These are phyloP conservation scores for Nemoura dubitans DNA, from an alignment of 2,888 invertebrate species.

Conservation along the genomic window DNA sequence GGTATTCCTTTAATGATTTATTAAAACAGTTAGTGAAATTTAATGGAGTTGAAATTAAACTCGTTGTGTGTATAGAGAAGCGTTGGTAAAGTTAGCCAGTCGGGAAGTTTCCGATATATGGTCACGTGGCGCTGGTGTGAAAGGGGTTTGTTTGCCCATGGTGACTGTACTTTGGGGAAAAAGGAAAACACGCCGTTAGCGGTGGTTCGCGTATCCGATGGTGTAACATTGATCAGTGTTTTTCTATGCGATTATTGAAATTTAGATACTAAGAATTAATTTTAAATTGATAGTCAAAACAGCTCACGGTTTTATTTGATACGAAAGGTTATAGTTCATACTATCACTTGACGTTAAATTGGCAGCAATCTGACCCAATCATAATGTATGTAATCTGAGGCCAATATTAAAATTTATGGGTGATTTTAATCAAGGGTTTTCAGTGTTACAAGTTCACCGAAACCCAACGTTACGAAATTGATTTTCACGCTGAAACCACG, in stretches of 20 bases:
- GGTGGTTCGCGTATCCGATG: too few relatives aligned
- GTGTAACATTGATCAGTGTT: too few relatives aligned
- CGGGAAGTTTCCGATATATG: slow-evolving; percentile 15
- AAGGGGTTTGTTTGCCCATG: neutral
- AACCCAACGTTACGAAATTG: neutral
- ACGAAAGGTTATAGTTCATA: neutral
- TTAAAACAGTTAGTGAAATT: slow-evolving; percentile 48
- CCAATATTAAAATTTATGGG: neutral
- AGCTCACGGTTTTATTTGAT: too few relatives aligned
- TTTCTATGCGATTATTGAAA: too few relatives aligned
- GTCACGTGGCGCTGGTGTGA: neutral
- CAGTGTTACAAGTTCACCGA: neutral
- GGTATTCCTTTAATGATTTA: slow-evolving; percentile 47
- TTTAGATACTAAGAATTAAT: too few relatives aligned
- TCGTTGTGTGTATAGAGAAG: neutral
- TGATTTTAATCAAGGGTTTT: neutral
- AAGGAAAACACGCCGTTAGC: neutral
- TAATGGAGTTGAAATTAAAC: slow-evolving; percentile 50
- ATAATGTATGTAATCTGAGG: neutral
- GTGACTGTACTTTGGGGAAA: neutral
- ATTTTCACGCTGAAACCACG: neutral
- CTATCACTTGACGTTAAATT: neutral
- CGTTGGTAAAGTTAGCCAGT: neutral
- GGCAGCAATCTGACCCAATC: neutral
- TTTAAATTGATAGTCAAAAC: too few relatives aligned